Percentiles rank a stretch among this genome's conserved stretches.
Evolutionary conservation across 1,140 invertebrate species (phyloP).

Genomic region (Brachionus angularis): DNA sequence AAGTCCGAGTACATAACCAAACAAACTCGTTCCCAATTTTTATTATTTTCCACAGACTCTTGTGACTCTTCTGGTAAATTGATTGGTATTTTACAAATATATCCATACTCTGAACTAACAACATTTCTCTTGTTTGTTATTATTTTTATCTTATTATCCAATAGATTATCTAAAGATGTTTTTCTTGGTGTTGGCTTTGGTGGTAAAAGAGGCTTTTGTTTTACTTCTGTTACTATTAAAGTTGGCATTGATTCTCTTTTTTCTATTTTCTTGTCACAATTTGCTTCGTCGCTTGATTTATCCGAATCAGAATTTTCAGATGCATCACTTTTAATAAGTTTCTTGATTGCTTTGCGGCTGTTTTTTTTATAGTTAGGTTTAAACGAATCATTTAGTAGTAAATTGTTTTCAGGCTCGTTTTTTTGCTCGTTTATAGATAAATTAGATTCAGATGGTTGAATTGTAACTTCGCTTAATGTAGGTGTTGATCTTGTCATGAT

Average conservation of each 20-base stretch:
- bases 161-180: not conserved
- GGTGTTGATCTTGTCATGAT: not conserved
- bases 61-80: not conserved
- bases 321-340: not conserved
- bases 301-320: not conserved
- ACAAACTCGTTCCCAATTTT: conserved; percentile 15
- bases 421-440: not conserved
- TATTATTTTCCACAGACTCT: not conserved
- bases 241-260: not conserved
- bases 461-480: not conserved
- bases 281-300: no score
- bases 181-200: not conserved
- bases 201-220: not conserved
- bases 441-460: not conserved
- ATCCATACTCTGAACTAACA: conserved; percentile 12
- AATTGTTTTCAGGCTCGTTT: not conserved
- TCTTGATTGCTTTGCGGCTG: not conserved
- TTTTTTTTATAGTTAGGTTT: not conserved
- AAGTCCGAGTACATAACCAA: conserved; percentile 13
- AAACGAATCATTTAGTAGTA: not conserved
- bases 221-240: not conserved
- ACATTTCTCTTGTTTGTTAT: not conserved
- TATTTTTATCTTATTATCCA: not conserved
- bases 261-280: not conserved
- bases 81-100: conserved; percentile 20